A percentile compares a stretch with the other conserved stretches of the same genome.
Conservation (phyloP, 2,797 vertebrate species). For the Myotis myotis region DNA sequence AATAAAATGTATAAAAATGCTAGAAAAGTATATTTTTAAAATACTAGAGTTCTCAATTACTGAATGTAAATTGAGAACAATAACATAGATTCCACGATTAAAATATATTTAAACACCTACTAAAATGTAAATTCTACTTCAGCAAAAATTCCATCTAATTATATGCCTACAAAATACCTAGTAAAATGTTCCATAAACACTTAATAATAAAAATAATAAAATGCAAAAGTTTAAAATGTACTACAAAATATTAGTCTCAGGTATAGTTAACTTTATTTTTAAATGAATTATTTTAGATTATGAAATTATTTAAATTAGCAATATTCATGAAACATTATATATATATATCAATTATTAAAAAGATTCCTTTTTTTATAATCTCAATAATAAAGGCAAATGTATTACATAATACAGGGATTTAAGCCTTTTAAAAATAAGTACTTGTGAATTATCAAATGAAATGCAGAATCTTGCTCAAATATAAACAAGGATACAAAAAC, state of each 20-base stretch:
- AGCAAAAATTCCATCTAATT: slow-evolving; percentile 16
- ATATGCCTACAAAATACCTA: neutral
- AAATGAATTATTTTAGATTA: slow-evolving; percentile 23
- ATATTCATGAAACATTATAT: neutral
- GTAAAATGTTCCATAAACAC: slow-evolving; percentile 12
- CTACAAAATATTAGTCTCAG: neutral
- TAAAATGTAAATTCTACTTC: slow-evolving; percentile 41
- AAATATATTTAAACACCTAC: slow-evolving; percentile 22
- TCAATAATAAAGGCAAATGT: slow-evolving; percentile 28
- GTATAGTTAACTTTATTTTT: neutral
- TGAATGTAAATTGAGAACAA: neutral
- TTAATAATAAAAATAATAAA: slow-evolving; percentile 3
- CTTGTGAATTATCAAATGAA: slow-evolving; percentile 74
- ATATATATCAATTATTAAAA: neutral
- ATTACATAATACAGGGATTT: neutral
- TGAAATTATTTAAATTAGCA: slow-evolving; percentile 3
- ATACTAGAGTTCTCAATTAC: neutral
- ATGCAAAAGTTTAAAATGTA: neutral
- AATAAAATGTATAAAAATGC: neutral
- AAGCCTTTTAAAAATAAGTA: slow-evolving; percentile 79
- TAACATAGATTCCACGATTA: neutral
- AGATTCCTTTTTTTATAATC: neutral
- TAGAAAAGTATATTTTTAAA: slow-evolving; percentile 26
- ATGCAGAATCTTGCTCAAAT: slow-evolving; percentile 69
- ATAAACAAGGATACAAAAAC: slow-evolving; percentile 74